Evolutionary conservation across 2,888 invertebrate genomes (phyloP).

Genomic region (Xanthia togata): DNA sequence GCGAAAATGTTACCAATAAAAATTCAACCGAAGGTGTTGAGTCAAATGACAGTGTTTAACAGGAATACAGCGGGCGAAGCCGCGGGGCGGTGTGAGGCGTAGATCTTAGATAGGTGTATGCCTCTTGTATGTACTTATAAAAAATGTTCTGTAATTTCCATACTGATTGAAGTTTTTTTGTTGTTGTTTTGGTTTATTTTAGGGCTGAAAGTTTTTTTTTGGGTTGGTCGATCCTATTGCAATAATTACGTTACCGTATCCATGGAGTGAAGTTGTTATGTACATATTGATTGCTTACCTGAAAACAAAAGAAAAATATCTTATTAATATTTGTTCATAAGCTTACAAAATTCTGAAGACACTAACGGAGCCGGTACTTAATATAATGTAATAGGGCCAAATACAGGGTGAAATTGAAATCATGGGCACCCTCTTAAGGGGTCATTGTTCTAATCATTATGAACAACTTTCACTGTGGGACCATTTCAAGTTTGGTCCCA

Average conservation of each 20-base stretch:
- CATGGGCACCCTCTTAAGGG: too few relatives aligned
- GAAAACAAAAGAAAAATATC: conserved; percentile 32
- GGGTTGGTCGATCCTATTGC: not conserved
- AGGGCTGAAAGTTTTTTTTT: not conserved
- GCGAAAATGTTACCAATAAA: conserved; percentile 79
- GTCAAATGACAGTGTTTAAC: conserved; percentile 77
- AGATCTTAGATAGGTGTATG: conserved; percentile 59
- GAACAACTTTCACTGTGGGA: too few relatives aligned
- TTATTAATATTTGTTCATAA: conserved; percentile 17
- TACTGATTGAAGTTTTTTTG: conserved; percentile 38
- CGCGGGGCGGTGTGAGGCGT: conserved; percentile 67
- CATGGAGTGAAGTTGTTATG: not conserved
- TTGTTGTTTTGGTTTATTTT: not conserved
- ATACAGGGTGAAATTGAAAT: too few relatives aligned
- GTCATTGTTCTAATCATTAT: too few relatives aligned
- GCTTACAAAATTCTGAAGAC: not conserved
- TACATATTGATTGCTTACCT: conserved; percentile 38
- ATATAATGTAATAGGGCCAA: not conserved
- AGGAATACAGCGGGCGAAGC: conserved; percentile 63
- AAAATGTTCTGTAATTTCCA: conserved; percentile 59
- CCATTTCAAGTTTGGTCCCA: too few relatives aligned
- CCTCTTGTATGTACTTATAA: conserved; percentile 32
- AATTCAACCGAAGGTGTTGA: conserved; percentile 84
- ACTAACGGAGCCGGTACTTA: not conserved
- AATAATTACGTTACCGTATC: conserved; percentile 5